phyloP scores from a whole-genome alignment of 1,140 invertebrate species.

The Euwallacea similis region DNA sequence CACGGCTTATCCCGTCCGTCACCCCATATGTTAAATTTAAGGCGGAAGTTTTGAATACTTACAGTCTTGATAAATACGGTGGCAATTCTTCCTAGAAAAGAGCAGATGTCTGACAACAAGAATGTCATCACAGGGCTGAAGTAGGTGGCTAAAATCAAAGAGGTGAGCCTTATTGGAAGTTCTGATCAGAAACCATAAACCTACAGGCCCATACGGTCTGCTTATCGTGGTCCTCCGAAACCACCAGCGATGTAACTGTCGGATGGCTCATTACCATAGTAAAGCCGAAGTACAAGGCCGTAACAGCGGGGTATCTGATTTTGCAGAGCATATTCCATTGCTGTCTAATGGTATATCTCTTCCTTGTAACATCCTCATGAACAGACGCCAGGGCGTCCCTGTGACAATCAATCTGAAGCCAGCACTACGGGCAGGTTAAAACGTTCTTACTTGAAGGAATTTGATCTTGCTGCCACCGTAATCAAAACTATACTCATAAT shows the following conservation, averaged over 20 bases:
- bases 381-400: not conserved
- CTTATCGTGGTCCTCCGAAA: constrained; percentile 66
- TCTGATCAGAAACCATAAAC: too few species aligned
- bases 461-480: not conserved
- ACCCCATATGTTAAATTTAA: not conserved
- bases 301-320: not conserved
- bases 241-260: constrained; percentile 72
- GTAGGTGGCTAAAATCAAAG: constrained; percentile 66
- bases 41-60: not conserved
- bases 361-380: not conserved
- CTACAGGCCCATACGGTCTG: constrained; percentile 72
- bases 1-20: not conserved
- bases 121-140: constrained; percentile 89
- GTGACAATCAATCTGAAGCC: not conserved
- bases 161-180: not conserved
- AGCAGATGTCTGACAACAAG: constrained; percentile 81
- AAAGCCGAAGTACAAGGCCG: not conserved
- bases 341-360: not conserved
- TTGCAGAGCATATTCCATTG: not conserved
- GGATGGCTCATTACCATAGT: constrained; percentile 45
- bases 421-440: not conserved
- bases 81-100: constrained; percentile 73
- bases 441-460: constrained; percentile 5
- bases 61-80: not conserved
- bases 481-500: not conserved